phyloP scores from a whole-genome alignment of 2,888 invertebrate genomes.

The Cetonia aurata region DNA sequence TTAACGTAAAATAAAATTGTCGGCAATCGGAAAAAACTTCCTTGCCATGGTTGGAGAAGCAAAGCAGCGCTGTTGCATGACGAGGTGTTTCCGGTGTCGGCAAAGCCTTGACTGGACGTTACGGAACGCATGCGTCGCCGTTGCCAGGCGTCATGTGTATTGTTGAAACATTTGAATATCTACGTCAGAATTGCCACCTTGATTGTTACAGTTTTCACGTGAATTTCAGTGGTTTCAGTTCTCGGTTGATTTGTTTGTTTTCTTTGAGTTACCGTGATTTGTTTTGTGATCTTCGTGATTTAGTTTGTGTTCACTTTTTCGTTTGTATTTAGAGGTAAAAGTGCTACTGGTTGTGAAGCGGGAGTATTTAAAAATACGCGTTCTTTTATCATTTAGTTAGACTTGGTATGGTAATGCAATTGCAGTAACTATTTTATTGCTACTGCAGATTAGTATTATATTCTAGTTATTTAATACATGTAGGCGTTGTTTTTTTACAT shows the following conservation, averaged over 20 bases:
- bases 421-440: conserved; percentile 12
- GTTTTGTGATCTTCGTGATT: conserved; percentile 43
- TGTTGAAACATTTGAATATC: conserved; percentile 66
- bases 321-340: conserved; percentile 23
- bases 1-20: conserved; percentile 49
- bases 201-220: conserved; percentile 65
- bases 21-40: conserved; percentile 52
- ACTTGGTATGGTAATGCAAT: conserved; percentile 4
- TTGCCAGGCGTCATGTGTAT: conserved; percentile 64
- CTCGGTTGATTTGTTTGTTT: conserved; percentile 50
- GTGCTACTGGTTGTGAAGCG: background rate
- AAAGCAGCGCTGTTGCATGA: conserved; percentile 65
- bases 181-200: conserved; percentile 63
- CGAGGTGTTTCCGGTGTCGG: conserved; percentile 63
- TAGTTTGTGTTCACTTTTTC: conserved; percentile 37
- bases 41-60: conserved; percentile 62
- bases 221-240: conserved; percentile 65
- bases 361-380: conserved; percentile 11
- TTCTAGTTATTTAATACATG: background rate
- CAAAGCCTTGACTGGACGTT: conserved; percentile 61
- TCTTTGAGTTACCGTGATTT: conserved; percentile 35
- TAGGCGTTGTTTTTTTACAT: background rate
- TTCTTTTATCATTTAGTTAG: conserved; percentile 20
- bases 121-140: conserved; percentile 62
- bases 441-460: background rate